Evolutionary conservation across 2,888 invertebrate species (phyloP).

Genomic region (Acanthosepion pharaonis): DNA sequence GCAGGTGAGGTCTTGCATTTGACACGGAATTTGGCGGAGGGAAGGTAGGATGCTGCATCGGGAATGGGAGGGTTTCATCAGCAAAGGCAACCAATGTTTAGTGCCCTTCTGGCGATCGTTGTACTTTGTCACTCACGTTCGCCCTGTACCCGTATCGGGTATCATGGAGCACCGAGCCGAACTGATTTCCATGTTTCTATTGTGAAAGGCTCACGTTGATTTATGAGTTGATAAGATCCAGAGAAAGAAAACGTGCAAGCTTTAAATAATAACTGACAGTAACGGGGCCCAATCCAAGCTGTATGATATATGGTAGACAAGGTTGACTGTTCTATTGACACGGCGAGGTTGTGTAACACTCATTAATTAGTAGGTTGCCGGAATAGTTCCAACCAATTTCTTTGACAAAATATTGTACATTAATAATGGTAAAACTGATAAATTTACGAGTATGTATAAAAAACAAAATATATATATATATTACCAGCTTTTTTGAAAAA

Average conservation of each 20-base stretch:
- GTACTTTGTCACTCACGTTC: neutral
- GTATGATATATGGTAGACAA: no score
- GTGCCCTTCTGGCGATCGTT: neutral
- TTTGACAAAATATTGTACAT: no score
- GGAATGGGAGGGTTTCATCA: neutral
- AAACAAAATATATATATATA: no score
- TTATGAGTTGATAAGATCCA: neutral
- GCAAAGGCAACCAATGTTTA: neutral
- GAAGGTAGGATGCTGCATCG: neutral
- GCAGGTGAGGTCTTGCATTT: slow-evolving; percentile 18
- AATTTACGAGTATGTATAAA: no score
- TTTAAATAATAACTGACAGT: no score
- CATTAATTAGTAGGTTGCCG: no score
- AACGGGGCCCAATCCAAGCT: no score
- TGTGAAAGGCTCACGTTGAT: neutral
- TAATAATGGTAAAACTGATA: no score
- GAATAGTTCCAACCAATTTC: no score
- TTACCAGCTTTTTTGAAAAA: no score
- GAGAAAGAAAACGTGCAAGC: neutral
- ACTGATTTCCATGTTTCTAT: neutral
- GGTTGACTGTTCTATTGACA: no score
- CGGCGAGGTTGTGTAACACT: no score
- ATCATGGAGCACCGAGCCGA: neutral
- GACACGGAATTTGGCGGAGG: neutral
- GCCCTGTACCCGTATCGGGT: neutral